Conservation (phyloP, 2,888 invertebrate species). For the Limulus polyphemus region DNA sequence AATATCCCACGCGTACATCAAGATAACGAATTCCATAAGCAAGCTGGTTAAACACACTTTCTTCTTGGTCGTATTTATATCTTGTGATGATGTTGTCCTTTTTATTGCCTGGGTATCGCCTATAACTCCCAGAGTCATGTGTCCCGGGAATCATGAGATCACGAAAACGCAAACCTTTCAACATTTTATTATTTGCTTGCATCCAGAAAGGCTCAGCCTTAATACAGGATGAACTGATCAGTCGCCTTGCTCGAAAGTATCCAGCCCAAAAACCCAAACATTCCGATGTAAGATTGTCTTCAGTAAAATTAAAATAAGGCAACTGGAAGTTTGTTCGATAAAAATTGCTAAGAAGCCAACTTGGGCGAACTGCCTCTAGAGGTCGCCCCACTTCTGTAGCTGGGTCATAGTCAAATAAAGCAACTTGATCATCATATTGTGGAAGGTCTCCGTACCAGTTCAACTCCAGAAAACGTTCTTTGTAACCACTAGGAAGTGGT, state of each 20-base stretch:
- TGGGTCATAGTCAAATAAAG: constrained; percentile 9
- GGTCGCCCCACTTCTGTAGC: not conserved
- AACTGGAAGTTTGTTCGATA: constrained; percentile 8
- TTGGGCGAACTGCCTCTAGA: constrained; percentile 2
- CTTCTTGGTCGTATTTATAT: constrained; percentile 24
- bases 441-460: constrained; percentile 9
- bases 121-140: constrained; percentile 24
- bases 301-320: constrained; percentile 6
- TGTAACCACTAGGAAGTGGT: constrained; percentile 1
- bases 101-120: constrained; percentile 3
- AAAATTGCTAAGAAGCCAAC: constrained; percentile 5
- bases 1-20: constrained; percentile 18
- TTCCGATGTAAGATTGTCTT: not conserved
- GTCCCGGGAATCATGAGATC: constrained; percentile 24
- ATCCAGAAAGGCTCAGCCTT: constrained; percentile 76
- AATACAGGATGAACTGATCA: constrained; percentile 48
- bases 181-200: constrained; percentile 46
- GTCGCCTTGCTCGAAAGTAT: constrained; percentile 18
- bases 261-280: constrained; percentile 27
- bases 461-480: constrained; percentile 10
- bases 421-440: constrained; percentile 3
- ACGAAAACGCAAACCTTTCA: constrained; percentile 4
- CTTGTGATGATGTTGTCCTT: constrained; percentile 8
- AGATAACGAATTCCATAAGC: constrained; percentile 20
- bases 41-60: constrained; percentile 22